These are phyloP conservation scores for Chlorodrepanis virens DNA, from an alignment of 2,113 vertebrate genomes.

Conservation along the genomic window DNA sequence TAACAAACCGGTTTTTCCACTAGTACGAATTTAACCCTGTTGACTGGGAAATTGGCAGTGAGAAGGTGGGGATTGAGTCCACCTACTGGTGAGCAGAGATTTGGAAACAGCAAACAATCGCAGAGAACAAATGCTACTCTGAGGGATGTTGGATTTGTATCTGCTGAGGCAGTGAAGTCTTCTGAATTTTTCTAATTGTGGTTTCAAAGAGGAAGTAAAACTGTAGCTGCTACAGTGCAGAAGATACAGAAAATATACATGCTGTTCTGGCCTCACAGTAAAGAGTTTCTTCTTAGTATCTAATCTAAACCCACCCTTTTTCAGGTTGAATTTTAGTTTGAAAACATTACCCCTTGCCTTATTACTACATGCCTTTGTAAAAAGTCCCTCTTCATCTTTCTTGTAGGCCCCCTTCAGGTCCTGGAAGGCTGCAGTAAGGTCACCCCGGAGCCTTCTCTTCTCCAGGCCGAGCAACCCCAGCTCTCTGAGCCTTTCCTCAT, in stretches of 20 bases:
- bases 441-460: not conserved
- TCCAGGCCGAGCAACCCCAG: not conserved
- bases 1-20: not conserved
- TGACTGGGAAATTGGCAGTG: not conserved
- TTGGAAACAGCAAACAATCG: not conserved
- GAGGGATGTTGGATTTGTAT: not conserved
- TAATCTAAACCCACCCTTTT: not conserved
- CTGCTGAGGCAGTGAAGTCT: not conserved
- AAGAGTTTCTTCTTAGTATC: not conserved
- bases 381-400: not conserved
- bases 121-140: not conserved
- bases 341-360: rapidly evolving
- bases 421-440: conserved; percentile 7
- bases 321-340: not conserved
- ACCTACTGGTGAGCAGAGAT: not conserved
- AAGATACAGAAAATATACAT: not conserved
- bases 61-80: not conserved
- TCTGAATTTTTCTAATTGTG: not conserved
- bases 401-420: not conserved
- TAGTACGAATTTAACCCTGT: not conserved
- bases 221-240: not conserved
- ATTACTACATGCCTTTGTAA: not conserved
- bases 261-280: not conserved
- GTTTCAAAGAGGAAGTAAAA: not conserved
- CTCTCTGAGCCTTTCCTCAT: conserved; percentile 6